phyloP scores from a whole-genome alignment of 1,140 invertebrate genomes.

The Zaprionus kolodkinae region DNA sequence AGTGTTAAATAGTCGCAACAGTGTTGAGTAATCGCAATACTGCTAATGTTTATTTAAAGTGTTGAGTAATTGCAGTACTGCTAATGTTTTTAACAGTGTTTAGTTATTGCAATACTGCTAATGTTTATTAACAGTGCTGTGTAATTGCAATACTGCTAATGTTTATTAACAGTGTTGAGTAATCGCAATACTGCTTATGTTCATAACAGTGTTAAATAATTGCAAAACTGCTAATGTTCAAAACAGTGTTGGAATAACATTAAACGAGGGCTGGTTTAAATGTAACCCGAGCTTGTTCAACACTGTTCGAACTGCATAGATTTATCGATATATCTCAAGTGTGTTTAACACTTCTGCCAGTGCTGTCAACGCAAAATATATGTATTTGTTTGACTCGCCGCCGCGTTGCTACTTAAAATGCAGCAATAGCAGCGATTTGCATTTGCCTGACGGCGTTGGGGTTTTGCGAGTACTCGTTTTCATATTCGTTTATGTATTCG shows the following conservation, averaged over 20 bases:
- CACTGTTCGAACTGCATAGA: neutral
- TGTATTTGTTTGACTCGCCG: constrained; percentile 36
- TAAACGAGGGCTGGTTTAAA: neutral
- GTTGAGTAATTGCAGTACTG: too few species aligned
- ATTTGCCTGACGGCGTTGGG: too few species aligned
- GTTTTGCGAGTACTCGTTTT: neutral
- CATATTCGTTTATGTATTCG: constrained; percentile 11
- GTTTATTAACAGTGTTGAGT: too few species aligned
- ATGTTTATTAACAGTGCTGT: too few species aligned
- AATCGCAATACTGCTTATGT: too few species aligned
- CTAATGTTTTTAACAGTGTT: too few species aligned
- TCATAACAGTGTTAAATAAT: too few species aligned
- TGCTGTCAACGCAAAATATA: constrained; percentile 68
- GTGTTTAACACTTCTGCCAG: constrained; percentile 62
- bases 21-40: neutral
- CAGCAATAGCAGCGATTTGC: constrained; percentile 53
- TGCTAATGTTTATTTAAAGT: neutral
- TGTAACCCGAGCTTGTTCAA: neutral
- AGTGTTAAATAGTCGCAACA: too few species aligned
- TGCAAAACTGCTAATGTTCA: too few species aligned
- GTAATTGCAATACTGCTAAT: too few species aligned
- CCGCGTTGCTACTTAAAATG: constrained; percentile 66
- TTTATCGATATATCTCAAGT: neutral
- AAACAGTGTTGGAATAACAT: too few species aligned
- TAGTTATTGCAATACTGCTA: too few species aligned